A percentile compares a stretch with the other conserved stretches of the same genome.
These are phyloP conservation scores for Lypha dubia DNA, from an alignment of 2,888 invertebrate genomes.

Conservation along the genomic window DNA sequence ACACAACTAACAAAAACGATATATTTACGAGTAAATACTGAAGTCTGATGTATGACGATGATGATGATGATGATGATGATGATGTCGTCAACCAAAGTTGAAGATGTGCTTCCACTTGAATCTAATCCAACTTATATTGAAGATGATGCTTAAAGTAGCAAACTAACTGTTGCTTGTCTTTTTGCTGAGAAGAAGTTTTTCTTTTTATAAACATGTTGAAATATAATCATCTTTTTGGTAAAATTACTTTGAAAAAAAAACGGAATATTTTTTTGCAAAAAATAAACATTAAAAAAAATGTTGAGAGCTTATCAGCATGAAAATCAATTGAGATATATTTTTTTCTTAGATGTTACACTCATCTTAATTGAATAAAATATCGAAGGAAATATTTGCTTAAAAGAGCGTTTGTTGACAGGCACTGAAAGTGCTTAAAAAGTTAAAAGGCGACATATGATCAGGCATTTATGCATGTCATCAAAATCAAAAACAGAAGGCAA, in stretches of 20 bases:
- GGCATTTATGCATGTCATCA: too few relatives aligned
- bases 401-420: too few relatives aligned
- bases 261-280: not conserved
- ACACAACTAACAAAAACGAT: not conserved
- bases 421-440: too few relatives aligned
- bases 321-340: constrained; percentile 2
- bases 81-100: constrained; percentile 1
- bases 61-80: too few relatives aligned
- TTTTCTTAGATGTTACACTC: not conserved
- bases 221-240: constrained; percentile 1
- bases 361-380: not conserved
- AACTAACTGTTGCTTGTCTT: constrained; percentile 34
- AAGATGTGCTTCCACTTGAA: constrained; percentile 29
- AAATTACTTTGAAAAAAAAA: not conserved
- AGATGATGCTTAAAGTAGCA: constrained; percentile 7
- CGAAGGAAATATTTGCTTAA: not conserved
- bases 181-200: constrained; percentile 13
- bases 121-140: constrained; percentile 22
- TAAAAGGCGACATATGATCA: too few relatives aligned
- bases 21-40: not conserved
- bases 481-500: too few relatives aligned
- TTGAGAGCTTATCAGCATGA: not conserved
- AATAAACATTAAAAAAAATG: not conserved
- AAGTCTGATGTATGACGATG: constrained; percentile 12
- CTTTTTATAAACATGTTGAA: not conserved